Base-by-base conservation (phyloP, 2,888 invertebrate species). In the Micropterix aruncella region DNA sequence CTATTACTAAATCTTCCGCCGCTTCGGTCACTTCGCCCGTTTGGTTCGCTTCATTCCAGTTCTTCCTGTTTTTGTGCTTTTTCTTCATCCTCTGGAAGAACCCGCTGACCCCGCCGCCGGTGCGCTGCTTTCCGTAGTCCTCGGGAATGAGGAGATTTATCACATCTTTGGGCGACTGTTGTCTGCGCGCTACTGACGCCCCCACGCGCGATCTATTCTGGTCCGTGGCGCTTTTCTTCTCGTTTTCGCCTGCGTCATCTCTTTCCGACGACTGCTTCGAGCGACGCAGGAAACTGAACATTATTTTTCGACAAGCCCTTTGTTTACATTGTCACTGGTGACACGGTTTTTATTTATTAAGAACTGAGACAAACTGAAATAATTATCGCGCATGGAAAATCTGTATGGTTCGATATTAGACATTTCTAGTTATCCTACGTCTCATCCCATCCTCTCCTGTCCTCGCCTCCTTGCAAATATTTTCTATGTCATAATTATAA, bases 111-210 rank as follows among this genome's bases (percentile, higher is more conserved):
- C 64, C 64, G 44, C 48, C 66, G 65, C 38, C 14, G 3, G 41
- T 4, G 65, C 38, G 5, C 9, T 15, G 4, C 17, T 54, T 59
- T 57, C 69, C 69, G 47, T 66, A 61, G 3, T 65, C 66, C 46
- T 63, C 58, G 16, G 70, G 69, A 48, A 70, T 55, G 1, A 70
- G 55, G 16, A 70, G 52, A 54, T 70, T 70, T 46, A 69, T 66
- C 61, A 70, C 70, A 67, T 70, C 66, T 58, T 70, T 70, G 44
- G 61, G 57, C 46, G 42, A 38, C 7, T 12, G 27, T 27, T 27
- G 27, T 38, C 18, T 3, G 2, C 14, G 14, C 55, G 44, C 59
- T 56, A 49, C n/a, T n/a, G n/a, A n/a, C n/a, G n/a, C n/a, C n/a
- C n/a, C n/a, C n/a, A n/a, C n/a, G n/a, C n/a, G n/a, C n/a, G n/a